Evolutionary conservation across 2,888 invertebrate species (phyloP).

Genomic region (Netelia melanura): DNA sequence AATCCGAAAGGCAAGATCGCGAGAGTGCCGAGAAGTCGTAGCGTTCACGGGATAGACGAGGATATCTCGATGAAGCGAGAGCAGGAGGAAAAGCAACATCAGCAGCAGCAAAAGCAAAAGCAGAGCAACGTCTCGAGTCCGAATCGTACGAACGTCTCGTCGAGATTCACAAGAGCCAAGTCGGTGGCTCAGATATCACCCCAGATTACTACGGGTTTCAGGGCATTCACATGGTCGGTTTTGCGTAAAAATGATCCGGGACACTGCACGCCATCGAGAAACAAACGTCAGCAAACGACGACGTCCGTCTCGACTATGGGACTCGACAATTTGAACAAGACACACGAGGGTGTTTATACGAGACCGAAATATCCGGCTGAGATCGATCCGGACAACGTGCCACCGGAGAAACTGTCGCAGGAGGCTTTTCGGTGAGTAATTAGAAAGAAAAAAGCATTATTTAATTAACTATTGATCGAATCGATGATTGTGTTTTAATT

Average conservation of each 20-base stretch:
- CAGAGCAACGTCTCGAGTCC: not conserved
- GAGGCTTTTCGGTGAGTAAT: conserved; percentile 86
- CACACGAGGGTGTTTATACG: conserved; percentile 76
- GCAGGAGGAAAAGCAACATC: not conserved
- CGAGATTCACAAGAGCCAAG: conserved; percentile 83
- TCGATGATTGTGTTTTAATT: too few species aligned
- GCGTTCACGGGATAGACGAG: conserved; percentile 85
- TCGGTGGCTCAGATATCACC: conserved; percentile 85
- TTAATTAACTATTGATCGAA: not conserved
- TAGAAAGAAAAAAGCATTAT: not conserved
- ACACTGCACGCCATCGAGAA: conserved; percentile 74
- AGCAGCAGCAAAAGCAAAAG: not conserved
- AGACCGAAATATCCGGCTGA: conserved; percentile 81
- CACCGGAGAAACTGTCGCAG: conserved; percentile 88
- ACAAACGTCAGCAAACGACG: conserved; percentile 68
- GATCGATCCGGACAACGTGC: conserved; percentile 85
- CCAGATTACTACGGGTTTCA: conserved; percentile 82
- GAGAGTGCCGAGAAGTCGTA: conserved; percentile 85
- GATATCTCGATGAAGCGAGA: conserved; percentile 40
- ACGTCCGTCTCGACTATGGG: conserved; percentile 1
- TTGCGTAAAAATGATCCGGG: conserved; percentile 79
- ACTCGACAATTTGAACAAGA: conserved; percentile 73
- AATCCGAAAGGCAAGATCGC: conserved; percentile 76
- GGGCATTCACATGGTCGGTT: conserved; percentile 88
- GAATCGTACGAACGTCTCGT: conserved; percentile 54